Percentiles rank a stretch among this genome's conserved stretches.
Evolutionary conservation across 2,888 invertebrate species (phyloP).

Genomic region (Rutpela maculata): DNA sequence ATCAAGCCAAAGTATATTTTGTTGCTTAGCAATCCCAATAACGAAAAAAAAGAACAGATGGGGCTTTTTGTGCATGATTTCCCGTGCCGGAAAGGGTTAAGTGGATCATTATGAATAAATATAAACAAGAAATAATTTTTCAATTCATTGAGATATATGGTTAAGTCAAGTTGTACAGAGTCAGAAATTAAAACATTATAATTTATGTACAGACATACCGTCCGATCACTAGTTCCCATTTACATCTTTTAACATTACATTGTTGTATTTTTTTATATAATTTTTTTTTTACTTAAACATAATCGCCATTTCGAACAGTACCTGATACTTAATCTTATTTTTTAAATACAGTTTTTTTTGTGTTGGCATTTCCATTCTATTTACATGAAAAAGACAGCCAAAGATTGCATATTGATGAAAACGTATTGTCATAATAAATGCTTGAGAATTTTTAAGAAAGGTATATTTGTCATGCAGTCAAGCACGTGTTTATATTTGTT

Average conservation of each 20-base stretch:
- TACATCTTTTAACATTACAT: background rate
- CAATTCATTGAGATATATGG: background rate
- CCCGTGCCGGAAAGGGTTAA: too few relatives aligned
- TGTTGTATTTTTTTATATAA: background rate
- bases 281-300: background rate
- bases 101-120: too few relatives aligned
- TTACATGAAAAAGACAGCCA: background rate
- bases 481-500: too few relatives aligned
- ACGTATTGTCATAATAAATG: too few relatives aligned
- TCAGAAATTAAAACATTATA: background rate
- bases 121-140: too few relatives aligned
- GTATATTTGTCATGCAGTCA: too few relatives aligned
- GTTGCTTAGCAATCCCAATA: too few relatives aligned
- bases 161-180: background rate
- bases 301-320: background rate
- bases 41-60: too few relatives aligned
- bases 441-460: too few relatives aligned
- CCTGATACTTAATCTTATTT: background rate
- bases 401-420: background rate
- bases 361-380: background rate
- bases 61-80: too few relatives aligned
- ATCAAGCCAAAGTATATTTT: too few relatives aligned
- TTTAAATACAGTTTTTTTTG: background rate
- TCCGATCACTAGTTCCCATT: background rate
- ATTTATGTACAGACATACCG: background rate